Evolutionary conservation across 2,888 invertebrate species (phyloP), one percentile per base, ranked within the genome.

Genomic region (Dromius quadrimaculatus): DNA sequence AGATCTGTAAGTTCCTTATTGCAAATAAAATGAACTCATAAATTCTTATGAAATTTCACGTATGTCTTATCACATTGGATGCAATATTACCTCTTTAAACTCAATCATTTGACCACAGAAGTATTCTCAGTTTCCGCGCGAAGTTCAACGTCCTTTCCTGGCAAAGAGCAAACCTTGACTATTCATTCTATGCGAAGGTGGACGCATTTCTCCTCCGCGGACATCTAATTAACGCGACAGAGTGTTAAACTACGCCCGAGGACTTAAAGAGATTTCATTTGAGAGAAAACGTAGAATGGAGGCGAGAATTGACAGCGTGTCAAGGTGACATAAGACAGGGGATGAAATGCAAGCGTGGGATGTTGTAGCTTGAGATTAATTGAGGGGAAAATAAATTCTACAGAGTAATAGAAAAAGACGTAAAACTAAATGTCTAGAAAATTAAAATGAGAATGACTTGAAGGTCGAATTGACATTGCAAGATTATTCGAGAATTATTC

Each of bases 171-270:
- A 17, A 19, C 47, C 8, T 9, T 11, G 13, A 3, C 19, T 11
- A 13, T 8, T 2, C 6, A 9, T 8, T 19, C 3, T 19, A 5
- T 54, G 54, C 13, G 54, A 54, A 28, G 54, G 54, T 54, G 54
- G 54, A 28, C 54, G 4, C 22, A 54, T 54, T 54, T 54, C 54
- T 15, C 13, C 8, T 9, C 32, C 32, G 11, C 13, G 28, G 15
- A 22, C 28, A 9, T 54, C 54, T 54, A 54, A 54, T 54, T 54
- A 54, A 54, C 54, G 54, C 54, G 17, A 2, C 43, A 17, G 43
- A 1, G 43, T 36, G 36, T 36, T 36, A 47, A 22, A 47, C 47
- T n/a, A 2, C 22, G 17, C n/a, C 47, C 8, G 17, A 17, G 47
- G 47, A 19, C 11, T 47, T 5, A 22, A 20, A 20, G n/a, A 8